Evolutionary conservation across 2,888 invertebrate genomes (phyloP), one percentile per base, ranked within the genome.

Genomic region (Folsomia candida): DNA sequence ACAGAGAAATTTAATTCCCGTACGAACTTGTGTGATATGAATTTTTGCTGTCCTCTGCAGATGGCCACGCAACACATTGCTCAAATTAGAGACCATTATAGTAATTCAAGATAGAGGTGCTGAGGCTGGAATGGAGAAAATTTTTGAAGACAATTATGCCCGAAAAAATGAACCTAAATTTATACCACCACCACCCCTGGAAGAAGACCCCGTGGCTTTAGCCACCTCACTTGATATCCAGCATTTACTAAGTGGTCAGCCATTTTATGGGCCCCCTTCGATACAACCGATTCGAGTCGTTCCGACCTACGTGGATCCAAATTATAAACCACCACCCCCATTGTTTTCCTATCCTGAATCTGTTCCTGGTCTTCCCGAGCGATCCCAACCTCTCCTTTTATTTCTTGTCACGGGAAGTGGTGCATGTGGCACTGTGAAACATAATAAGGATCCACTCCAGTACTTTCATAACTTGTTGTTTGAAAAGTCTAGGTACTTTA

Each of bases 381-480:
- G 73, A 76, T 73, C 75, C 54, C 80, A 76, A 70, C 76, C 78
- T 0, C 60, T 75, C 11, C 77, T 76, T 54, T 60, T 79, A 72
- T 79, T 76, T 54, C 68, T 79, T 1, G 64, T 78, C 18, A 71
- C 72, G 47, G 75, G 67, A 9, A 18, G 3, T 14, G 28, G 37
- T 11, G 59, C 69, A 9, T 2, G 3, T 14, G 28, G 37, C 18
- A 59, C 69, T 11, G 27, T 4, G 29, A 14, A 65, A 28, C 37
- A 59, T 14, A 57, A 63, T 6, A 37, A 51, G 6, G 76, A 79
- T 65, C 78, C 79, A 26, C 64, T 79, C 6, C 25, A 64, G n/a
- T 79, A 75, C 26, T 62, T 79, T 1, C 71, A 78, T 57, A 68
- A 67, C 37, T 47, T 79, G 3, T 20, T 79, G 1, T 68, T 70